These are phyloP conservation scores for Hemicordylus capensis DNA, from an alignment of 2,113 vertebrate species.

Conservation along the genomic window DNA sequence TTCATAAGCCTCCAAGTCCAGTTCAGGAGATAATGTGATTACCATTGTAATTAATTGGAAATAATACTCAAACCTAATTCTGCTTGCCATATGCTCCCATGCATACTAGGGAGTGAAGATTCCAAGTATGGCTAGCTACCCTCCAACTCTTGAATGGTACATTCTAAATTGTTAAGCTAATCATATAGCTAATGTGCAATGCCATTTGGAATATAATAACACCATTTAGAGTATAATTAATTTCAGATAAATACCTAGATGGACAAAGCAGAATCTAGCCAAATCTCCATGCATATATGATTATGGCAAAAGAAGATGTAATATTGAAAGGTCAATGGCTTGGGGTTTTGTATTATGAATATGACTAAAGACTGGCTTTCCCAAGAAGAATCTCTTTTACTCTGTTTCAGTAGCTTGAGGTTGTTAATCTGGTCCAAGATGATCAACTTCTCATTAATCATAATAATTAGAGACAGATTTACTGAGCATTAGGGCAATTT, in stretches of 20 bases:
- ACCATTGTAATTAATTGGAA: slow-evolving; percentile 31
- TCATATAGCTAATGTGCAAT: slow-evolving; percentile 47
- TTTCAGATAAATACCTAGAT: slow-evolving; percentile 66
- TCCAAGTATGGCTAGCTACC: slow-evolving; percentile 21
- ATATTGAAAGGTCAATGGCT: slow-evolving; percentile 48
- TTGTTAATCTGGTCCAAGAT: slow-evolving; percentile 75
- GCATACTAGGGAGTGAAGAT: not conserved
- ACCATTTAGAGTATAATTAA: slow-evolving; percentile 58
- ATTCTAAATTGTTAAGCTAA: slow-evolving; percentile 46
- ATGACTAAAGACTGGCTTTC: slow-evolving; percentile 59
- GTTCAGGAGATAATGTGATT: slow-evolving; percentile 28
- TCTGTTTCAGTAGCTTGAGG: slow-evolving; percentile 62
- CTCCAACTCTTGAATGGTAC: slow-evolving; percentile 22
- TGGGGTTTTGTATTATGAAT: slow-evolving; percentile 62
- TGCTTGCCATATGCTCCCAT: not conserved
- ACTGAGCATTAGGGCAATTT: slow-evolving; percentile 74
- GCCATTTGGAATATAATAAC: slow-evolving; percentile 61
- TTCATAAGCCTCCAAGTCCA: slow-evolving; percentile 14
- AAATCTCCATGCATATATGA: slow-evolving; percentile 67
- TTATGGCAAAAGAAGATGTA: slow-evolving; percentile 63
- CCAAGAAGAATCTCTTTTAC: slow-evolving; percentile 59
- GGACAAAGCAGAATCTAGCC: slow-evolving; percentile 64
- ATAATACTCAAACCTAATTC: slow-evolving; percentile 1
- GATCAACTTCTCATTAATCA: slow-evolving; percentile 76
- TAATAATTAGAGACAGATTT: slow-evolving; percentile 78